Evolutionary conservation across 2,113 vertebrate species (phyloP), one percentile per base, ranked within the genome.

Genomic region (Paramormyrops kingsleyae): DNA sequence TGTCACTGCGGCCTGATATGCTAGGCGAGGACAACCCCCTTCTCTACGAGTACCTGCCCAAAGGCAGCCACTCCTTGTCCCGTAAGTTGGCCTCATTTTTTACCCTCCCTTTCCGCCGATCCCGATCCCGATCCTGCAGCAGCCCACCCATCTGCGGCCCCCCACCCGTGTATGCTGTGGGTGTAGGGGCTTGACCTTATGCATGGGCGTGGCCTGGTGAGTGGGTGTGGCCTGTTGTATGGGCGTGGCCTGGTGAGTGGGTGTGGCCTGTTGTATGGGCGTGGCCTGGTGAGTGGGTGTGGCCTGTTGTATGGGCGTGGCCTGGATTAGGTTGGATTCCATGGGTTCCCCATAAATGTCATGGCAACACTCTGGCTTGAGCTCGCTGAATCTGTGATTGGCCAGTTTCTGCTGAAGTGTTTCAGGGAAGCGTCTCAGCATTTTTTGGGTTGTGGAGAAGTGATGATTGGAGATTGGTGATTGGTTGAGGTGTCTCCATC

Each of bases 11-110:
- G 91, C 97, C 98, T 1, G 98, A 99, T 91, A 94, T 98, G 96
- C 96, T 99, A 89, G 97, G 97, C 87, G 98, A 99, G 15, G 98
- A 99, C 88, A 98, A 97, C 95, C 96, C 97, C 27, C 95, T 99
- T 93, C 97, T 99, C 87, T 98, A 98, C 49, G 98, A 99, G 94
- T 99, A 98, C 96, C 95, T 99, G 90, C 99, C 99, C 95, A 98
- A 97, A 94, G 97, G 98, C 95, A 95, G 96, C 39, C 98, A 98
- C 93, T 97, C 97, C 8, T 95, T 99, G 92, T 98, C 98, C 86
- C 95, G 98, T 99, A 97, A 99, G 98, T 99, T 93, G 88, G 74
- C 74, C 88, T 86, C 87, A 92, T 88, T 90, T 90, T 89, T 53
- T 88, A 91, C 83, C 84, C 92, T 90, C 74, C 74, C 53, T 91